Percentiles rank a stretch among this genome's conserved stretches.
phyloP scores from a whole-genome alignment of 2,797 vertebrate genomes.

The Poecilia velifera region DNA sequence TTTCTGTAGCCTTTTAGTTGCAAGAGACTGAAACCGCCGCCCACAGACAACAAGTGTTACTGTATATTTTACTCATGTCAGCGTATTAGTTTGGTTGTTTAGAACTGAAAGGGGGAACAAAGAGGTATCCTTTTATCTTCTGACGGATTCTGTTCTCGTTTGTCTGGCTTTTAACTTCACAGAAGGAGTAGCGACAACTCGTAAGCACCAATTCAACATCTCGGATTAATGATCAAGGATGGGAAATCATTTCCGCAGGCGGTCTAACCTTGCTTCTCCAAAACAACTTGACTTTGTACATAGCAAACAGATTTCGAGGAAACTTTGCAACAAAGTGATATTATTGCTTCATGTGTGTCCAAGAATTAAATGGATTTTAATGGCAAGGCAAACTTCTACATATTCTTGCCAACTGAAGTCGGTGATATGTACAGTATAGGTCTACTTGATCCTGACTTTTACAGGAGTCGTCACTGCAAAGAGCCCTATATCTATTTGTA shows the following conservation, averaged over 20 bases:
- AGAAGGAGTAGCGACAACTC: conserved; percentile 15
- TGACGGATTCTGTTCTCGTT: conserved; percentile 14
- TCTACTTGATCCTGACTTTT: conserved; percentile 6
- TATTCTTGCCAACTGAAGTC: conserved; percentile 14
- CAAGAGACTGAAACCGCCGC: conserved; percentile 11
- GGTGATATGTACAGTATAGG: conserved; percentile 13
- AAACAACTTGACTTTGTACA: conserved; percentile 47
- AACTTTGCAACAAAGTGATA: neutral
- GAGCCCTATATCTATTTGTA: conserved; percentile 21
- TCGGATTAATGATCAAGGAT: conserved; percentile 49
- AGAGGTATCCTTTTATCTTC: conserved; percentile 21
- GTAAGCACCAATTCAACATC: conserved; percentile 36
- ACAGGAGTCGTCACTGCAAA: conserved; percentile 17
- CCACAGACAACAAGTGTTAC: conserved; percentile 9
- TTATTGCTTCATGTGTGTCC: neutral
- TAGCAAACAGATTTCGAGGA: conserved; percentile 29
- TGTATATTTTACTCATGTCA: conserved; percentile 39
- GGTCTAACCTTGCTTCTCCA: conserved; percentile 21
- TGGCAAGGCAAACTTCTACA: conserved; percentile 12
- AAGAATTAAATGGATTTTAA: conserved; percentile 19
- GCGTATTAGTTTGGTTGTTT: conserved; percentile 26
- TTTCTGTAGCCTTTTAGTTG: conserved; percentile 10
- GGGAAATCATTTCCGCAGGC: conserved; percentile 9
- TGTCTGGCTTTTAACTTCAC: conserved; percentile 1
- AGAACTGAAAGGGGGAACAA: conserved; percentile 19